Evolutionary conservation across 2,113 vertebrate species (phyloP).

Genomic region (Lanius ludovicianus): DNA sequence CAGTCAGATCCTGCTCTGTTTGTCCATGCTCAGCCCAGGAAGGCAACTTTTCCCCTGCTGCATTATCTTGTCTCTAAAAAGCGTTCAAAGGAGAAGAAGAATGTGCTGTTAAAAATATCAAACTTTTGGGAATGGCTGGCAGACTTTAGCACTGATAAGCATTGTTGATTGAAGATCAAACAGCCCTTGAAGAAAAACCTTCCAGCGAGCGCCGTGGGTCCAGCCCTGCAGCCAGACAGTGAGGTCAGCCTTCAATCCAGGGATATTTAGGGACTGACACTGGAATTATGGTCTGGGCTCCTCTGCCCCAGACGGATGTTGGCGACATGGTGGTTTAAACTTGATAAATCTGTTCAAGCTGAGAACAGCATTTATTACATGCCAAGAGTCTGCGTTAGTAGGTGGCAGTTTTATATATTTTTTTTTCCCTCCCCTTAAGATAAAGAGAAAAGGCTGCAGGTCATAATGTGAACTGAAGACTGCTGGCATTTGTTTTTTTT

Average conservation of each 20-base stretch:
- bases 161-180: constrained; percentile 42
- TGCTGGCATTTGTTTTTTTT: not conserved
- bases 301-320: not conserved
- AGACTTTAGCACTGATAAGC: constrained; percentile 22
- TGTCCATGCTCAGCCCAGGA: not conserved
- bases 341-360: constrained; percentile 14
- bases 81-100: constrained; percentile 27
- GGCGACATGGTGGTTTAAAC: not conserved
- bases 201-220: not conserved
- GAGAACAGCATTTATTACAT: not conserved
- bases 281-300: not conserved
- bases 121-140: constrained; percentile 36
- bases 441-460: not conserved
- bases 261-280: not conserved
- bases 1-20: not conserved
- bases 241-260: not conserved
- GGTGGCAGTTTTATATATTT: not conserved
- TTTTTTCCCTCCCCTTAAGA: not conserved
- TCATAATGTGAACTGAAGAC: not conserved
- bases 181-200: not conserved
- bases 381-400: constrained; percentile 13
- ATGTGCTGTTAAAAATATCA: constrained; percentile 56
- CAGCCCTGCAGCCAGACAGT: not conserved
- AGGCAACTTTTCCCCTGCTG: not conserved
- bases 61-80: constrained; percentile 19